Conservation (phyloP, 2,888 invertebrate genomes). For the Phortica magna region DNA sequence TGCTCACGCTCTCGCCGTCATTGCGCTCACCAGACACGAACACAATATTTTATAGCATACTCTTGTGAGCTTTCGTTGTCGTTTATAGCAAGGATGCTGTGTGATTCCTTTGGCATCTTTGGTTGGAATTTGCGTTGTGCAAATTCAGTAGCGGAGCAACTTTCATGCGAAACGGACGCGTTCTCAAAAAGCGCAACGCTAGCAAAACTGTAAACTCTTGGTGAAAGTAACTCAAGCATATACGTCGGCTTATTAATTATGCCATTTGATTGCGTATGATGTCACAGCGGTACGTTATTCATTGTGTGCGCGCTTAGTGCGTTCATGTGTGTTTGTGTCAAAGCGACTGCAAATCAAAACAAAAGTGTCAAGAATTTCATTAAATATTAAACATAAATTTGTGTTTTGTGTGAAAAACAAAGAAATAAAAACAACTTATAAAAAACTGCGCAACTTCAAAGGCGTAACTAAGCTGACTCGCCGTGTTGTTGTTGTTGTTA, state of each 20-base stretch:
- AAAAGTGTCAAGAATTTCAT: constrained; percentile 5
- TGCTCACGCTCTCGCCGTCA: not conserved
- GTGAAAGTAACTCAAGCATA: not conserved
- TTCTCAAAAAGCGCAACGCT: constrained; percentile 7
- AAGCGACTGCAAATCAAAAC: constrained; percentile 40
- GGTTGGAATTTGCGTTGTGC: not conserved
- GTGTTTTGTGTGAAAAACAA: constrained; percentile 10
- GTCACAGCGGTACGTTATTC: too few species aligned
- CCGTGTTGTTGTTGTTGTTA: not conserved
- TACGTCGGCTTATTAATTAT: constrained; percentile 41
- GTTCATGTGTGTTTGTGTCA: too few species aligned
- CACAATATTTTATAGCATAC: constrained; percentile 55
- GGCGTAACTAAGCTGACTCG: not conserved
- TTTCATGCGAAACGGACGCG: constrained; percentile 64
- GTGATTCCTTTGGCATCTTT: constrained; percentile 29
- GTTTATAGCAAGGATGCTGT: too few species aligned
- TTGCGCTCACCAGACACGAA: not conserved
- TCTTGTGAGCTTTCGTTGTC: constrained; percentile 48
- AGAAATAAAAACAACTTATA: constrained; percentile 15
- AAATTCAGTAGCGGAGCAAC: constrained; percentile 67
- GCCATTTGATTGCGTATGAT: too few species aligned
- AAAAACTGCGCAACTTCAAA: constrained; percentile 41
- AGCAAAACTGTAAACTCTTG: not conserved
- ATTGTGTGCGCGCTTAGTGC: not conserved
- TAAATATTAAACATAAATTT: not conserved